Base-by-base conservation (phyloP, 2,113 vertebrate species). In the Labeo rohita region DNA sequence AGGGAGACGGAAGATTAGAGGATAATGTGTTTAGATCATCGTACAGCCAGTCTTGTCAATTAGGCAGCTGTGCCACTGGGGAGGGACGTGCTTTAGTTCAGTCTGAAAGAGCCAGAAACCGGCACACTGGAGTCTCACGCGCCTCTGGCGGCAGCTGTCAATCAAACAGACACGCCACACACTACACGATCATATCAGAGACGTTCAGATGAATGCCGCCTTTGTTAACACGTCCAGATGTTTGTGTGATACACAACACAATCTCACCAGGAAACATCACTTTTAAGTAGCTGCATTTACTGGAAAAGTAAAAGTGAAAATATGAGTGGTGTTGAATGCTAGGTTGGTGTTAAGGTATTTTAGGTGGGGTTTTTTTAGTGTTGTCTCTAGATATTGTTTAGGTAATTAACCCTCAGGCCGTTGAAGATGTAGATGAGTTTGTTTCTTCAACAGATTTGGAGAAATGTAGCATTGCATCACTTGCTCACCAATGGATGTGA, bases 11-110 rank as follows among this genome's bases (percentile, higher is more conserved):
- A 54, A 56, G 49, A 81, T 83, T 65, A 84, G 83, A 87, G 34
- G 85, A 75, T 87, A 85, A 87, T 87, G 85, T 77, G 72, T 83
- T 82, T 81, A 82, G 85, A 85, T 89, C 83, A 82, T 87, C 56
- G 45, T 50, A 52, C 74, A 86, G 80, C 36, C 75, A 59, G 59
- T 66, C 76, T 86, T 39, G 77, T 87, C 63, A 85, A 89, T 89
- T 66, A 87, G 66, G 52, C 83, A 65, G 78, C 68, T 66, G 16
- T 21, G 63, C 54, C 61, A 7, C 39, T 47, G 12, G 68, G 78
- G 83, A 85, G 21, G 50, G 59, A 76, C 36, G 77, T 87, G 56
- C 81, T 82, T 75, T 54, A 78, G 80, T 47, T 18, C 39, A 45
- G 77, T 23, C 75, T 52, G 36, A 78, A 34, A n/a, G 52, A 78